Base-by-base conservation (phyloP, 2,888 invertebrate species). In the Pomacea canaliculata region DNA sequence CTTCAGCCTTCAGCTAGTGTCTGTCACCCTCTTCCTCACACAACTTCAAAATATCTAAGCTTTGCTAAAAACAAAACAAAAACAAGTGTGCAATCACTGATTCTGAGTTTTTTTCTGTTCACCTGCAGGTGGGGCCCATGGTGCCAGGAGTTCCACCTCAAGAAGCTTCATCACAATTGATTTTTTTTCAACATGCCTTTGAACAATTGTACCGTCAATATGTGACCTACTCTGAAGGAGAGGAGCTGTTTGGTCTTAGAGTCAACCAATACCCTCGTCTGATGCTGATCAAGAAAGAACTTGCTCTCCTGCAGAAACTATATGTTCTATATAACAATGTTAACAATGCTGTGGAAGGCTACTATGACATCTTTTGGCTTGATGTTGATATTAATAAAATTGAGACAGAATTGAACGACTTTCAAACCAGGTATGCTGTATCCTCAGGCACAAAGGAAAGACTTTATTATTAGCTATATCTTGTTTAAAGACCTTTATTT, bases 301-400 rank as follows among this genome's bases (percentile, higher is more conserved):
- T 90, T 19, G 86, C 83, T 66, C 84, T 90, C 27, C 82, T 90
- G 63, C 89, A 90, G 85, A 90, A 90, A 76, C 84, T 90, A 70
- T 90, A 90, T 80, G 86, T 87, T 51, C 81, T 90, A 19, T 90
- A 90, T 83, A 89, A 86, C 74, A 80, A 84, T 48, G 90, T 90
- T 18, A 89, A 88, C 85, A 83, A 81, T 23, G 85, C 86, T 73
- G 87, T 90, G 59, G 85, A 86, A 81, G 87, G 90, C 18, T 90
- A 90, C 83, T 89, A 83, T 80, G 90, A 90, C 76, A 87, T 90
- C 23, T 83, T 86, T 8, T 90, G 90, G 90, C 83, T 85, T 16
- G 90, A 90, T 68, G 89, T 90, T 48, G 89, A 90, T 78, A 89
- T 90, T 78, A 89, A 89, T 49, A 89, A 88, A 73, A 90, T 90